Evolutionary conservation across 2,797 vertebrate genomes (phyloP).

Genomic region (Pogoniulus pusillus): DNA sequence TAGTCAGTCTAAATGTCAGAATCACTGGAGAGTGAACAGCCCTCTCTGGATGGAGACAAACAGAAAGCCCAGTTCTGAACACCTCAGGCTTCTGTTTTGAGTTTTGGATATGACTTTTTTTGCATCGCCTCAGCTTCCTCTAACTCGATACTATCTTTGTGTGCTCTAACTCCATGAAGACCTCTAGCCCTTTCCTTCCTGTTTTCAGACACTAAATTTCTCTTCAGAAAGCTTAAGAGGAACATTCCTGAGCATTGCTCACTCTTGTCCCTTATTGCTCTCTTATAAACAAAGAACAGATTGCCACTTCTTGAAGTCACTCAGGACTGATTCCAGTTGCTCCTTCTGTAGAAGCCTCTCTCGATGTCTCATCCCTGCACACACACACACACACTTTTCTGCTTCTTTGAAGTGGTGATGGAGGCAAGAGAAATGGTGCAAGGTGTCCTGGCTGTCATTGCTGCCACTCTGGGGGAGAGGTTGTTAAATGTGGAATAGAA

Average conservation of each 20-base stretch:
- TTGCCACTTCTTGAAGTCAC: not conserved
- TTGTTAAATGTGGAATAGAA: not conserved
- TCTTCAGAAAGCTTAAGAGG: not conserved
- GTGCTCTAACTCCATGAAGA: not conserved
- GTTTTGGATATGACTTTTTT: not conserved
- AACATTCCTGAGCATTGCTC: not conserved
- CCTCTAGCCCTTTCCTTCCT: not conserved
- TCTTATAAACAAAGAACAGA: constrained; percentile 11
- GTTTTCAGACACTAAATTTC: not conserved
- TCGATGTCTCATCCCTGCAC: not conserved
- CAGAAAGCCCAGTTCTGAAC: not conserved
- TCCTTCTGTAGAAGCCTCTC: not conserved
- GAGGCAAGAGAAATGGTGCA: not conserved
- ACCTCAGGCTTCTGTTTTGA: not conserved
- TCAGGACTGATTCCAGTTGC: not conserved
- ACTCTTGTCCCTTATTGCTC: not conserved
- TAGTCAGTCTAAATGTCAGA: not conserved
- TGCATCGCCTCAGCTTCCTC: not conserved
- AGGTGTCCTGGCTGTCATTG: not conserved
- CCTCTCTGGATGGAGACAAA: not conserved
- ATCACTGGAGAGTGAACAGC: not conserved
- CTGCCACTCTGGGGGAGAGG: not conserved
- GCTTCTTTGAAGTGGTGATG: not conserved
- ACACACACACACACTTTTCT: not conserved
- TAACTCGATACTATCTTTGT: not conserved